Conservation (phyloP, 2,113 vertebrate species). For the Mus spicilegus region DNA sequence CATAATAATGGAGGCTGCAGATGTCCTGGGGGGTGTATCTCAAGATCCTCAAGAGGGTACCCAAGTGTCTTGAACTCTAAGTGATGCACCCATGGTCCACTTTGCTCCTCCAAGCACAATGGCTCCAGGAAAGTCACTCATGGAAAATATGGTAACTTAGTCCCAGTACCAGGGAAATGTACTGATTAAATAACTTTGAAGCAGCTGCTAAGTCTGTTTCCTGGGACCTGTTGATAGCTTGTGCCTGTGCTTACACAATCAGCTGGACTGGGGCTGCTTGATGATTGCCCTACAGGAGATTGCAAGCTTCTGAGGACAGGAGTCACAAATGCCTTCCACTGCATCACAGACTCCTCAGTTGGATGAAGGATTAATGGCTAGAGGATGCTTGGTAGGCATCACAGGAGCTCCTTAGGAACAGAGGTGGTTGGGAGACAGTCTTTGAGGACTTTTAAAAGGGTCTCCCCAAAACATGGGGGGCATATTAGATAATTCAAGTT, state of each 20-base stretch:
- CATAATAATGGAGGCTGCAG: not conserved
- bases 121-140: not conserved
- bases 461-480: not conserved
- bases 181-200: not conserved
- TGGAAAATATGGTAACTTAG: rapidly evolving
- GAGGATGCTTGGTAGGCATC: not conserved
- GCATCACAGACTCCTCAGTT: not conserved
- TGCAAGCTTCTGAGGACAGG: not conserved
- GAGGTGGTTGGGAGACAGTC: not conserved
- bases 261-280: not conserved
- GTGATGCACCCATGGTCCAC: not conserved
- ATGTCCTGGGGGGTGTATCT: not conserved
- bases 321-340: too few relatives aligned
- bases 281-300: rapidly evolving
- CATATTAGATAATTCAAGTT: not conserved
- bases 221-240: not conserved
- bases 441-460: not conserved
- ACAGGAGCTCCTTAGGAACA: not conserved
- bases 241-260: not conserved
- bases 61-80: not conserved
- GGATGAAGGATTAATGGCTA: rapidly evolving
- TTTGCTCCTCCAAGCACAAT: too few relatives aligned
- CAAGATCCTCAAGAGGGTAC: not conserved
- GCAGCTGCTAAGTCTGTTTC: too few relatives aligned
- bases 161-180: not conserved